phyloP scores from a whole-genome alignment of 2,113 vertebrate genomes.

The Python bivittatus region DNA sequence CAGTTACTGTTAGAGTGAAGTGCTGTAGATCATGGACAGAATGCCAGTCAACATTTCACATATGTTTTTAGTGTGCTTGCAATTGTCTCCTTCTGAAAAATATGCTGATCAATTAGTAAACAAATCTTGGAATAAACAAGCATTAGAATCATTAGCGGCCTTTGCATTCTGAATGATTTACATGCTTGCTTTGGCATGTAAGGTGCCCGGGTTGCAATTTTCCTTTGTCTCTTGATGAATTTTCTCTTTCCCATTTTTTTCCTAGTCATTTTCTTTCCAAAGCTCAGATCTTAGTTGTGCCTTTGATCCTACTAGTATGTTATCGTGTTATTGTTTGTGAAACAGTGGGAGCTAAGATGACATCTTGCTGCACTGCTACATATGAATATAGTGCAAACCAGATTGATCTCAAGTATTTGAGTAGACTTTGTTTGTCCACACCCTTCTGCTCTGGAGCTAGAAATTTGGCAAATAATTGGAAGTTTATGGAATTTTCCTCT shows the following conservation, averaged over 20 bases:
- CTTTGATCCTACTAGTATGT: not conserved
- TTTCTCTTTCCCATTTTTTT: not conserved
- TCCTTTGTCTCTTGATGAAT: not conserved
- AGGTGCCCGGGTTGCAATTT: not conserved
- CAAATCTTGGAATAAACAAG: conserved; percentile 38
- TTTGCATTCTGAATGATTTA: conserved; percentile 26
- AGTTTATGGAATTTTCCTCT: conserved; percentile 31
- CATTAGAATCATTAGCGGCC: fast-evolving
- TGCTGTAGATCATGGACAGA: not conserved
- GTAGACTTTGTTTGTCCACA: not conserved
- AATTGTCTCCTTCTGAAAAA: not conserved
- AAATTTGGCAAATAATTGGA: conserved; percentile 32
- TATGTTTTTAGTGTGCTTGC: not conserved
- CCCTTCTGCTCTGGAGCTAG: conserved; percentile 14
- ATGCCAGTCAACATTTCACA: not conserved
- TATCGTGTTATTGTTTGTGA: not conserved
- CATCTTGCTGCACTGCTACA: not conserved
- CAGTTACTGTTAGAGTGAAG: not conserved
- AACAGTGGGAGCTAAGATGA: not conserved
- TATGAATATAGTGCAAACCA: conserved; percentile 4
- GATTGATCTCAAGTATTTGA: not conserved
- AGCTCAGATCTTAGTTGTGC: not conserved
- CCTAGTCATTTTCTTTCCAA: not conserved
- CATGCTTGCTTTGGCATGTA: not conserved
- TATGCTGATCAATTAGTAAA: conserved; percentile 26